These are phyloP conservation scores for Sesia bembeciformis DNA, from an alignment of 2,888 invertebrate species.

Conservation along the genomic window DNA sequence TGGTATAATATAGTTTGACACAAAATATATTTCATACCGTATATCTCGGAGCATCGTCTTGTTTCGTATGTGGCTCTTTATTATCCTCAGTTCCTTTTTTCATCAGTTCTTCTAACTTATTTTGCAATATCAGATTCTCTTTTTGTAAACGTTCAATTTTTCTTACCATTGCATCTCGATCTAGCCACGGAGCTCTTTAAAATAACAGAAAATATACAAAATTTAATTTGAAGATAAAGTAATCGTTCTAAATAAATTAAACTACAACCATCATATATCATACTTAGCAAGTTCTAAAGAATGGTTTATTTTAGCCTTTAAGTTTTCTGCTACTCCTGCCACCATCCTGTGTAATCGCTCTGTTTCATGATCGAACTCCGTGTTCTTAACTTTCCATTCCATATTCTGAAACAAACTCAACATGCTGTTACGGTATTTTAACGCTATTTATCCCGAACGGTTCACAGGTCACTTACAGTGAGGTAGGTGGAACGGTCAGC, in stretches of 20 bases:
- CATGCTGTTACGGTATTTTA: too few relatives aligned
- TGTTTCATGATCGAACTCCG: constrained; percentile 48
- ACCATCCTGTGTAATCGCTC: constrained; percentile 45
- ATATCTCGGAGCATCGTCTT: too few relatives aligned
- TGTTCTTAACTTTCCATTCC: constrained; percentile 50
- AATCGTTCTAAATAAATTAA: not conserved
- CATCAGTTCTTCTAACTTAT: constrained; percentile 35
- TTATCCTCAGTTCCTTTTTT: constrained; percentile 24
- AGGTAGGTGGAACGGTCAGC: constrained; percentile 20
- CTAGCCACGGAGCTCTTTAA: constrained; percentile 52
- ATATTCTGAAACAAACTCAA: constrained; percentile 31
- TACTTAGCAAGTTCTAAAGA: constrained; percentile 48
- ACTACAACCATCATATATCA: constrained; percentile 6
- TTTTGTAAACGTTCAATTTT: constrained; percentile 49
- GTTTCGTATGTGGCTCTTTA: not conserved
- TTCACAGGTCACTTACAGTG: not conserved
- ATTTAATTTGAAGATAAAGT: not conserved
- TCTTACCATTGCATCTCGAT: constrained; percentile 44
- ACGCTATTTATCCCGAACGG: too few relatives aligned
- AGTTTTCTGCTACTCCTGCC: constrained; percentile 37
- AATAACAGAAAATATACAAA: not conserved
- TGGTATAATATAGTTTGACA: too few relatives aligned
- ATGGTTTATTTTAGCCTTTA: constrained; percentile 46
- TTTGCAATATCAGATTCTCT: constrained; percentile 39
- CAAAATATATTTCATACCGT: too few relatives aligned